Evolutionary conservation across 2,888 invertebrate genomes (phyloP), one percentile per base, ranked within the genome.

Genomic region (Machimus rusticus): DNA sequence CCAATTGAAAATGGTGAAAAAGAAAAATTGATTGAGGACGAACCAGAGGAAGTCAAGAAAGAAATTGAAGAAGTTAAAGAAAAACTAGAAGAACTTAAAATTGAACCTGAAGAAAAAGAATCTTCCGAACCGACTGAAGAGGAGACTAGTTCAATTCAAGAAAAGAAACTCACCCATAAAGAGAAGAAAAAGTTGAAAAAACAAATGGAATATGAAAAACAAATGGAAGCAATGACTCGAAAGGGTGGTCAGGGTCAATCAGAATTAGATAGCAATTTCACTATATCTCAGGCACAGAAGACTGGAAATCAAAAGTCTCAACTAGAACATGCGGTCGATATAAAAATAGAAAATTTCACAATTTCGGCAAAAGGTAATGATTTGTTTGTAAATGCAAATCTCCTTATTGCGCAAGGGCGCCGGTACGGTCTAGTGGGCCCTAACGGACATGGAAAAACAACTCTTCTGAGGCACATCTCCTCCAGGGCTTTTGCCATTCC

Each of bases 381-480:
- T 91, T 94, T 99, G 77, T 99, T 99, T 92, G 96, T 98, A 46
- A 99, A 99, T 92, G 99, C 99, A 0, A 97, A 96, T 92, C 93
- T 99, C 46, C 93, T 98, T 85, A 99, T 99, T 90, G 98, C 99
- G 0, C 95, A 96, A 90, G 98, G 99, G 0, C 95, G 99, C 77
- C 95, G 98, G 90, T 99, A 99, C 93, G 99, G 99, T 90, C 94
- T 99, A 5, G 99, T 99, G 2, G 99, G 99, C 34, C 99, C 99
- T 0, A 99, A 99, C 92, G 99, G 98, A 0, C 99, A 99, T 93
- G 99, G 99, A 16, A 99, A 99, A 94, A 99, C 99, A 0, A 99
- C 99, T 0, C 93, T 99, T 37, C 93, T 99, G 87, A 95, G 98
- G 87, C 99, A 99, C 92, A 95, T 99, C 89, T 97, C 98, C 0